These are phyloP conservation scores for Ennomos quercinarius DNA, from an alignment of 2,888 invertebrate species.

Conservation along the genomic window DNA sequence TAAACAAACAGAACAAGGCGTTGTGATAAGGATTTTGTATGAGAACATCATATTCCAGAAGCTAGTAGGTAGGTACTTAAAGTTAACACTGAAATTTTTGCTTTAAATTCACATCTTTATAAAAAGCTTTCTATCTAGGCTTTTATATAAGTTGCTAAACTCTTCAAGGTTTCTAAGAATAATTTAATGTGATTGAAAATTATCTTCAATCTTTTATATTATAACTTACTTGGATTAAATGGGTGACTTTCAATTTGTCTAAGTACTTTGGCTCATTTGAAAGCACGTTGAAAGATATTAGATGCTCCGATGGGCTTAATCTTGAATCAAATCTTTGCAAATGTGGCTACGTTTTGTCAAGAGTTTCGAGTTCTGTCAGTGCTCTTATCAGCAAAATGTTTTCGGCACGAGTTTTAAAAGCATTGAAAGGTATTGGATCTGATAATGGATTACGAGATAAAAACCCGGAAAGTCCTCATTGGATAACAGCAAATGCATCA, in stretches of 20 bases:
- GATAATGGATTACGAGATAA: no score
- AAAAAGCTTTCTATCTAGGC: no score
- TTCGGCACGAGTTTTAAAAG: not conserved
- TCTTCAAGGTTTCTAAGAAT: not conserved
- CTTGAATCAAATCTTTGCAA: slow-evolving; percentile 30
- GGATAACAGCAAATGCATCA: no score
- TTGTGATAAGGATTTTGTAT: no score
- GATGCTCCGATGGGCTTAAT: slow-evolving; percentile 25
- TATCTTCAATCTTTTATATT: not conserved
- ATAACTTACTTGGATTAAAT: slow-evolving; percentile 15
- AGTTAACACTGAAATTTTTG: no score
- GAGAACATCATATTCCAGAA: no score
- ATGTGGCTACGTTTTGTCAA: slow-evolving; percentile 28
- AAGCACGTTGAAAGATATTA: slow-evolving; percentile 20
- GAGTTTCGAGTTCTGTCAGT: slow-evolving; percentile 9
- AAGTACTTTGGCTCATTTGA: slow-evolving; percentile 25
- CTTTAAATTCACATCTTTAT: no score
- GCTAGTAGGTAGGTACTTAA: no score
- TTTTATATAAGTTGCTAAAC: no score
- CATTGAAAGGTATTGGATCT: not conserved
- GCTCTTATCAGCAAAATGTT: slow-evolving; percentile 1
- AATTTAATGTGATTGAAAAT: slow-evolving; percentile 15
- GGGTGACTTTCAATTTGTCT: slow-evolving; percentile 35
- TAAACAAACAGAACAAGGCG: no score
- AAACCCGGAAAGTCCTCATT: no score